phyloP scores from a whole-genome alignment of 2,797 vertebrate species.

The Chelonia mydas region DNA sequence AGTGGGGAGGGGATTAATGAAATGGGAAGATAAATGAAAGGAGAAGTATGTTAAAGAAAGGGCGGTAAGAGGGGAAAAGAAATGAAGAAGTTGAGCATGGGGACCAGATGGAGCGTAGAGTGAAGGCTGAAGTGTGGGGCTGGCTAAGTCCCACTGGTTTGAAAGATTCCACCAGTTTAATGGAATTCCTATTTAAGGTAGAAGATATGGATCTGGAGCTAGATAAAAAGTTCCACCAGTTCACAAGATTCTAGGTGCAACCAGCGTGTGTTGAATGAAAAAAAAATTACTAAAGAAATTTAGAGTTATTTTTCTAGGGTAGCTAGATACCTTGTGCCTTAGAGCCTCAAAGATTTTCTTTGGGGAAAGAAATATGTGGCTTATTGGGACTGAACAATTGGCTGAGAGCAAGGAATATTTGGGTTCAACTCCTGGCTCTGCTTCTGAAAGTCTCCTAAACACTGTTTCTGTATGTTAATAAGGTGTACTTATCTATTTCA shows the following conservation, averaged over 20 bases:
- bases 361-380: neutral
- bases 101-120: neutral
- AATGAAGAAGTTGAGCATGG: neutral
- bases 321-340: neutral
- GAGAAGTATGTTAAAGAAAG: neutral
- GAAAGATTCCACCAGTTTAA: neutral
- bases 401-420: slow-evolving; percentile 1
- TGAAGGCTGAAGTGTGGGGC: neutral
- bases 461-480: neutral
- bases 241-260: neutral
- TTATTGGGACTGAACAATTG: neutral
- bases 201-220: neutral
- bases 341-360: neutral
- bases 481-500: slow-evolving; percentile 25
- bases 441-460: slow-evolving; percentile 30
- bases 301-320: neutral
- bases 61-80: neutral
- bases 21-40: neutral
- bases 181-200: neutral
- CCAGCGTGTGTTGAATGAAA: neutral
- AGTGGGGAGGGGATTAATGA: neutral
- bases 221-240: neutral
- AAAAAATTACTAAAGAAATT: neutral
- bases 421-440: neutral
- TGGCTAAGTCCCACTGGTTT: neutral